Conservation (phyloP, 2,888 invertebrate genomes). For the Andrena praecox region DNA sequence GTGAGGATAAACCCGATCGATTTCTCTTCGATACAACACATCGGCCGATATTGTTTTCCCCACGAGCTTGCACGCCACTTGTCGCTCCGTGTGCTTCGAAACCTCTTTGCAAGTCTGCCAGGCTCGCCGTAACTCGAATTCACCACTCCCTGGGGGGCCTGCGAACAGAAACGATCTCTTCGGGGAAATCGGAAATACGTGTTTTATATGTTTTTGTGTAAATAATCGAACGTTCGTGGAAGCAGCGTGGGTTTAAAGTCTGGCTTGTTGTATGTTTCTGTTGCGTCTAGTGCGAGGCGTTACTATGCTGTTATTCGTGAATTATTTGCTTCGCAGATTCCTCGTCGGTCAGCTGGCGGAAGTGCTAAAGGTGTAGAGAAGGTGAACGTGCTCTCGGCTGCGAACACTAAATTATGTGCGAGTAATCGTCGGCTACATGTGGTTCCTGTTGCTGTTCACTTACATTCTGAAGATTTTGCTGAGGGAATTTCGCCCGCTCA, state of each 20-base stretch:
- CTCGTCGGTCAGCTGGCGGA: not conserved
- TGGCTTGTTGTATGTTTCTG: too few species aligned
- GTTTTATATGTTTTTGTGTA: too few species aligned
- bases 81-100: too few species aligned
- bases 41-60: not conserved
- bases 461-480: slow-evolving; percentile 72
- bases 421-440: slow-evolving; percentile 68
- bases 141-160: too few species aligned
- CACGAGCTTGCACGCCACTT: not conserved
- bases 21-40: slow-evolving; percentile 21
- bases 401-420: not conserved
- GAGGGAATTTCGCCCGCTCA: slow-evolving; percentile 61
- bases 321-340: slow-evolving; percentile 16
- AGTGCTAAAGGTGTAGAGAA: not conserved
- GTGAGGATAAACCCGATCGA: slow-evolving; percentile 33
- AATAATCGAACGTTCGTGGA: too few species aligned
- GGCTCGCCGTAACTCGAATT: too few species aligned
- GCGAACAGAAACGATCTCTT: too few species aligned
- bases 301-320: not conserved
- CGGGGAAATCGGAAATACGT: too few species aligned
- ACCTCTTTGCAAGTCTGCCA: too few species aligned
- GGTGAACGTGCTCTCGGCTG: slow-evolving; percentile 6
- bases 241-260: too few species aligned
- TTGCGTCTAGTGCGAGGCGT: too few species aligned
- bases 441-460: slow-evolving; percentile 74